Percentiles rank a stretch among this genome's conserved stretches.
These are phyloP conservation scores for Pangasianodon hypophthalmus DNA, from an alignment of 2,113 vertebrate genomes.

Conservation along the genomic window DNA sequence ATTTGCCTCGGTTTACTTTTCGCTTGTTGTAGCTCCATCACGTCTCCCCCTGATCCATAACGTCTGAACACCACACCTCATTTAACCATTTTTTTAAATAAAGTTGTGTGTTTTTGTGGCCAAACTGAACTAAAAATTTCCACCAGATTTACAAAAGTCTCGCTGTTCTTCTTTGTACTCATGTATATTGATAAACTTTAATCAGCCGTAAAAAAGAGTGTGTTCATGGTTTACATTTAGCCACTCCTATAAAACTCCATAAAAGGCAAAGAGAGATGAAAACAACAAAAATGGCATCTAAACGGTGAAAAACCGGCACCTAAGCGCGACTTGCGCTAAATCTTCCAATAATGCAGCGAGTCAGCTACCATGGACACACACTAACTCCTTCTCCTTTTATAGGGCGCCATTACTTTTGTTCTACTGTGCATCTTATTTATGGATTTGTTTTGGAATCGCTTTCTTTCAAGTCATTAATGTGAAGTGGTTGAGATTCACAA, in stretches of 20 bases:
- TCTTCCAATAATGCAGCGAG: not conserved
- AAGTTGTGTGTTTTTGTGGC: not conserved
- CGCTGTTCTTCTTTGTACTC: not conserved
- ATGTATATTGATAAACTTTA: not conserved
- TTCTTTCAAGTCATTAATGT: too few relatives aligned
- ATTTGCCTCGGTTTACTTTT: not conserved
- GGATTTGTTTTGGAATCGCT: too few relatives aligned
- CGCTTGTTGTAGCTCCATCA: not conserved
- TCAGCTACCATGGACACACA: not conserved
- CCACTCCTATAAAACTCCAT: not conserved
- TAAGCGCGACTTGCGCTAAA: not conserved
- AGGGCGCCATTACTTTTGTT: not conserved
- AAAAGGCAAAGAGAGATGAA: not conserved
- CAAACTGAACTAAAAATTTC: not conserved
- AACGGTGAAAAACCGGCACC: too few relatives aligned
- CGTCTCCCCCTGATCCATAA: not conserved
- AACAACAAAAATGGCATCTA: not conserved
- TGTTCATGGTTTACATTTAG: not conserved
- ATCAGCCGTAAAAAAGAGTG: not conserved
- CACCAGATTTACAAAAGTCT: not conserved
- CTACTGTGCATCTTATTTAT: too few relatives aligned
- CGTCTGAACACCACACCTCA: too few relatives aligned
- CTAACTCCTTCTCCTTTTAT: not conserved
- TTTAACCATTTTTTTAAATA: too few relatives aligned
- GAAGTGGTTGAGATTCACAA: too few relatives aligned